Evolutionary conservation across 2,113 vertebrate species (phyloP).

Genomic region (Aptenodytes patagonicus): DNA sequence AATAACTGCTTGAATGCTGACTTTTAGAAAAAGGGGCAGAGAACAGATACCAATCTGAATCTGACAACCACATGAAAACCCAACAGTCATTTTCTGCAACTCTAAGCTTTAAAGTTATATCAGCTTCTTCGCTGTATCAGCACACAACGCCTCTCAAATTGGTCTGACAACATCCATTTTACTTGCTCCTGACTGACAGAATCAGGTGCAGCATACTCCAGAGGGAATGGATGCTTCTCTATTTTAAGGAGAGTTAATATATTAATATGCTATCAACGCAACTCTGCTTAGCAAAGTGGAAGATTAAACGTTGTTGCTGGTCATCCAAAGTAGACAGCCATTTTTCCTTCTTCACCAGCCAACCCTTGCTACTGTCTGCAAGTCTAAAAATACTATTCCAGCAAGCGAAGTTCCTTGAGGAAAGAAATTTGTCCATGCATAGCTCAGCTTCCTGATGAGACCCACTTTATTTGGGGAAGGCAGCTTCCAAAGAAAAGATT

Average conservation of each 20-base stretch:
- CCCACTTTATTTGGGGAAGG: not conserved
- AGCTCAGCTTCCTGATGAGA: not conserved
- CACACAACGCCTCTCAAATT: not conserved
- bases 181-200: slow-evolving; percentile 46
- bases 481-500: not conserved
- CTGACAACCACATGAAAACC: not conserved
- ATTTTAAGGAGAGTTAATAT: slow-evolving; percentile 38
- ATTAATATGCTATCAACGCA: slow-evolving; percentile 7
- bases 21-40: not conserved
- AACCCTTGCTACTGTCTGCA: not conserved
- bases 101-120: not conserved
- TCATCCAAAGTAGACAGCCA: not conserved
- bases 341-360: not conserved
- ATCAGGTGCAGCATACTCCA: slow-evolving; percentile 46
- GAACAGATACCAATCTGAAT: not conserved
- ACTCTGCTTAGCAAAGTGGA: not conserved
- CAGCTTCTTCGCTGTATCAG: not conserved
- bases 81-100: not conserved
- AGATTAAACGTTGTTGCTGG: not conserved
- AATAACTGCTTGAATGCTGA: not conserved
- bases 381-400: not conserved
- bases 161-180: slow-evolving; percentile 15
- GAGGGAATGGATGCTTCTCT: slow-evolving; percentile 16
- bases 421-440: not conserved
- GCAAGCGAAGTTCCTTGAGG: not conserved